These are phyloP conservation scores for Premnoplex brunnescens DNA, from an alignment of 2,797 vertebrate species.

Conservation along the genomic window DNA sequence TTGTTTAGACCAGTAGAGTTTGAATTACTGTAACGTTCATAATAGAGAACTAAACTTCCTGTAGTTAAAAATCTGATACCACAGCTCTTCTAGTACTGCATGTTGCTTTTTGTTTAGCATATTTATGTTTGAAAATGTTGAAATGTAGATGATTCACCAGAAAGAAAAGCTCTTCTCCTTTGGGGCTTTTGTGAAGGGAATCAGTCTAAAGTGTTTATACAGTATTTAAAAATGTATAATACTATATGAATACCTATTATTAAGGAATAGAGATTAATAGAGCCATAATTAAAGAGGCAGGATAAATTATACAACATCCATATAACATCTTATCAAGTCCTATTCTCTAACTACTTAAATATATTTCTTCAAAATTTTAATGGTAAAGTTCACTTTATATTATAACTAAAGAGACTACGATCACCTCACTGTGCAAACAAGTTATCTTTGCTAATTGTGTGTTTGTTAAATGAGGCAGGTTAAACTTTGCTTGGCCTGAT, in stretches of 20 bases:
- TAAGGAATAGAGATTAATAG: background rate
- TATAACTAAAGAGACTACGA: background rate
- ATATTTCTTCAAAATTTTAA: background rate
- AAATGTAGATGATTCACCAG: background rate
- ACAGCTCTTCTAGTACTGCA: background rate
- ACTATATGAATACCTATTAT: background rate
- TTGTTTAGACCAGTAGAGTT: background rate
- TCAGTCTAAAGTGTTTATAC: background rate
- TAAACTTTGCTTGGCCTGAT: background rate
- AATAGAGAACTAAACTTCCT: background rate
- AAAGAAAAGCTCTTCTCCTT: background rate
- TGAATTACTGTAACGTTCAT: background rate
- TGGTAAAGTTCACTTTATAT: background rate
- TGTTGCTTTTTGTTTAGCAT: background rate
- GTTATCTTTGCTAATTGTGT: background rate
- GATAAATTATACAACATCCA: background rate
- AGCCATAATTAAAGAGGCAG: background rate
- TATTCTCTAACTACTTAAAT: background rate
- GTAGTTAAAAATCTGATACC: background rate
- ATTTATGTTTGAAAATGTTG: background rate
- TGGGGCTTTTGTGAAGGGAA: background rate
- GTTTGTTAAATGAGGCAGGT: background rate
- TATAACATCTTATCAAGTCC: background rate
- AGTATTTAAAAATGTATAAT: background rate
- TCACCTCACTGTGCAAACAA: background rate